Conservation (phyloP, 1,140 invertebrate genomes). For the Hesperophylax magnus region DNA sequence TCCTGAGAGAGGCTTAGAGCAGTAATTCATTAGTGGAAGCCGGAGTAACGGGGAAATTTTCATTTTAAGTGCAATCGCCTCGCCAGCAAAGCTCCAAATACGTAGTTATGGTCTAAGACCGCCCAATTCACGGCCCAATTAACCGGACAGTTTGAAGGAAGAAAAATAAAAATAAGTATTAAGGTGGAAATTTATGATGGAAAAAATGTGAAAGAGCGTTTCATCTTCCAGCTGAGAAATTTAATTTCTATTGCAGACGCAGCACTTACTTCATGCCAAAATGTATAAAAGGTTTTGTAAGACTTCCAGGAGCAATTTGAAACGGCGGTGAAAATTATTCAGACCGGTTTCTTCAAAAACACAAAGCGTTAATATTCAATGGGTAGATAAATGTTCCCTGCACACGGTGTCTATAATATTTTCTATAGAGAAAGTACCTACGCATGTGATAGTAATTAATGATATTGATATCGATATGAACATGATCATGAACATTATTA, state of each 20-base stretch:
- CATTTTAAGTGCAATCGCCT: slow-evolving; percentile 20
- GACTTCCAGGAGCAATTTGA: neutral
- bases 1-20: neutral
- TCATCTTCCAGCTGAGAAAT: neutral
- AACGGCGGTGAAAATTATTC: neutral
- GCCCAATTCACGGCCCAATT: slow-evolving; percentile 10
- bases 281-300: neutral
- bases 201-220: slow-evolving; percentile 7
- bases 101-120: neutral
- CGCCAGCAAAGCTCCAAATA: neutral
- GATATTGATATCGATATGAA: no score
- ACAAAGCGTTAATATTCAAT: no score
- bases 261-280: neutral
- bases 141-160: neutral
- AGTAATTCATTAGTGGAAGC: neutral
- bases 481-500: no score
- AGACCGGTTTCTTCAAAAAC: neutral
- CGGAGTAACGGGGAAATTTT: slow-evolving; percentile 19
- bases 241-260: slow-evolving; percentile 12
- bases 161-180: slow-evolving; percentile 17
- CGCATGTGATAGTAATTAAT: no score
- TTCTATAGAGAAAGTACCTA: no score
- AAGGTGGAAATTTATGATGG: slow-evolving; percentile 20
- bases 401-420: no score
- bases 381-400: no score